Evolutionary conservation across 1,140 invertebrate species (phyloP), one percentile per base, ranked within the genome.

Genomic region (Danaus melanippus): DNA sequence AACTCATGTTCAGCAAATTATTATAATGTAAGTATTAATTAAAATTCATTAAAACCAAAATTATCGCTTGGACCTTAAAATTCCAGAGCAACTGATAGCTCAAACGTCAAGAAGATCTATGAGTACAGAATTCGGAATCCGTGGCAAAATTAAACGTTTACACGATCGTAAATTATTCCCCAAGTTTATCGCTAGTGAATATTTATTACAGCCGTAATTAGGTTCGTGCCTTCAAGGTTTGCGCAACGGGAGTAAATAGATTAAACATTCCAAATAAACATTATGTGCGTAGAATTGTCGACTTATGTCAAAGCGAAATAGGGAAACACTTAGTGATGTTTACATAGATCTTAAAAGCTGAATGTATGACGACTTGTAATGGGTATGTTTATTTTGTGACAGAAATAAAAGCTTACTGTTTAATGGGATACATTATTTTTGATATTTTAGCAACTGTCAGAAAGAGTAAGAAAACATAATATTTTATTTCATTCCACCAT

Each of bases 141-240:
- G 64, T 65, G 65, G 69, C 62, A 61, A 74, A 79, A 76, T 74
- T 76, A 77, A 79, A 77, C 78, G 73, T 77, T 82, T 74, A 79
- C 74, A 76, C 56, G 60, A 69, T 71, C 75, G 70, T 82, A 78
- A 82, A 79, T 82, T 79, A 82, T 79, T 78, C 71, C 56, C 66
- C 54, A 71, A 82, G 71, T 82, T 82, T 82, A 82, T 79, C 66
- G 71, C 74, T 75, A 77, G 76, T 75, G 73, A 79, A 79, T 79
- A 79, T 82, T 82, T 82, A 82, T 82, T 79, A 73, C 69, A 53
- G 71, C 66, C 70, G 72, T 79, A 79, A 79, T 78, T 79, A 79
- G 75, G 69, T 81, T 71, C 69, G 67, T 72, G 74, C 61, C 71
- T 72, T 71, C 53, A 72, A 73, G 71, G 62, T 71, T 77, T 76